Percentiles rank a stretch among this genome's conserved stretches.
These are phyloP conservation scores for Ctenoplectra terminalis DNA, from an alignment of 1,140 invertebrate genomes.

Conservation along the genomic window DNA sequence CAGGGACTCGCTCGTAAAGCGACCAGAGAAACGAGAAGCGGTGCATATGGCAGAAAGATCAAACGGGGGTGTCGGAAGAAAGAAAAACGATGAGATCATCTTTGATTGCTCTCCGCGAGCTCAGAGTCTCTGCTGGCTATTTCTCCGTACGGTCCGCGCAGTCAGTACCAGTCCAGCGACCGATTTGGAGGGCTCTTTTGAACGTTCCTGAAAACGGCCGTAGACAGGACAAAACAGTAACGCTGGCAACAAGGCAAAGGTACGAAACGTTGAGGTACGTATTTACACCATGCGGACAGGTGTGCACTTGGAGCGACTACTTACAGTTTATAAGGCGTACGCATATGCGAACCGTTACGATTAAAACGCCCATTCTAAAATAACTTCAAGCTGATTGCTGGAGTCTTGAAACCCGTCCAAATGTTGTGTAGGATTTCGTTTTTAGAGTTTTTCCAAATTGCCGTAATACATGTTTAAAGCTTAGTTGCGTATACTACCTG, in stretches of 20 bases:
- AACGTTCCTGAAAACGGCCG: conserved; percentile 32
- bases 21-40: conserved; percentile 20
- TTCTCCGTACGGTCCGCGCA: conserved; percentile 40
- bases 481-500: too few species aligned
- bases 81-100: conserved; percentile 77
- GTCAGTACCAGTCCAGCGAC: conserved; percentile 72
- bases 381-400: not conserved
- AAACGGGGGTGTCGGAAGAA: conserved; percentile 74
- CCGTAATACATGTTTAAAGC: too few species aligned
- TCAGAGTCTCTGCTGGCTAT: not conserved
- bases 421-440: too few species aligned
- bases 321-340: not conserved
- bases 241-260: conserved; percentile 19
- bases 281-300: not conserved
- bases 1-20: not conserved
- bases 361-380: not conserved
- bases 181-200: conserved; percentile 66
- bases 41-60: conserved; percentile 72
- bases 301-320: conserved; percentile 6
- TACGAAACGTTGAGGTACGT: conserved; percentile 47
- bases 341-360: not conserved
- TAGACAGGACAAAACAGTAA: conserved; percentile 8
- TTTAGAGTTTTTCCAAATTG: too few species aligned
- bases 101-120: conserved; percentile 14
- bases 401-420: too few species aligned